Evolutionary conservation across 2,113 vertebrate genomes (phyloP), one percentile per base, ranked within the genome.

Genomic region (Mola mola): DNA sequence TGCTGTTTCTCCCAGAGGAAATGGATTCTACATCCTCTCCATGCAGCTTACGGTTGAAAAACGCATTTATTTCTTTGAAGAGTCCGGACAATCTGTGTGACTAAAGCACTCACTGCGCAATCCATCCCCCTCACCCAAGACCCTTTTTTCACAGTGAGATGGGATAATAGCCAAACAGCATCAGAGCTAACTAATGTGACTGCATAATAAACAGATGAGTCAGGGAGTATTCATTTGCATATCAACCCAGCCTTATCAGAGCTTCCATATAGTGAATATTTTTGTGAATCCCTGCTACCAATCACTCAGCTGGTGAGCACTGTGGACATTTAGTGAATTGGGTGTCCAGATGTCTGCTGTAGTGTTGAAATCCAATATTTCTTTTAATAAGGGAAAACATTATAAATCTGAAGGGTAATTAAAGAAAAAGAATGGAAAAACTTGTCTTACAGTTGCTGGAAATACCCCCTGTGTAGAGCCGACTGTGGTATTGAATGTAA

Each of bases 121-220:
- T 86, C 79, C 88, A 86, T 81, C 79, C 84, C 87, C 83, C 87
- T 85, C 83, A 84, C 86, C 85, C 75, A 73, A 88, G 86, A 87
- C 83, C 87, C 84, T 74, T 87, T 87, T 88, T 82, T 87, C 84
- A 87, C 70, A 68, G 82, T 51, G 78, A 84, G 84, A 89, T 88
- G 84, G 86, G 88, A 90, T 91, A 89, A 90, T 89, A 87, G 90
- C 83, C 85, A 87, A 90, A 84, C 85, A 65, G 81, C 87, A 87
- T 87, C 86, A 86, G 87, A 78, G 78, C 77, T 82, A 90, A 87
- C 86, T 88, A 90, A 90, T 89, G 75, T 83, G 73, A 87, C 82
- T 88, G 89, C 83, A 90, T 92, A 90, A 90, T 92, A 91, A 91
- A 91, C 86, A 89, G 79, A 88, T 92, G 91, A 92, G 87, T 91